Base-by-base conservation (phyloP, 1,140 invertebrate species). In the Neocloeon triangulifer region DNA sequence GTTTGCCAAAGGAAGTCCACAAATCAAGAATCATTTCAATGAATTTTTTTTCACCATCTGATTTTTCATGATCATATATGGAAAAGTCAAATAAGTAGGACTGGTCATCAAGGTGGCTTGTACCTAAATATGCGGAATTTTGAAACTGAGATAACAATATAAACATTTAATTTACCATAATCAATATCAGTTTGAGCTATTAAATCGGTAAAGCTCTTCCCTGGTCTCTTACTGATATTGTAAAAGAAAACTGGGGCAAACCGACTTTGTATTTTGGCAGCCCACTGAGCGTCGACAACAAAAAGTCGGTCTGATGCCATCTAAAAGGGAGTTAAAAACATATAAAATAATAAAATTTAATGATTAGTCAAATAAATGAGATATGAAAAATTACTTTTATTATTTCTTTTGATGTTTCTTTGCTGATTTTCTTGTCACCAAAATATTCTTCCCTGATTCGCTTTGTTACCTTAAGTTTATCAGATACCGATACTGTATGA, bases 301-400 rank as follows among this genome's bases (percentile, higher is more conserved):
- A 70, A 73, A 1, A 62, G 46, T 15, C 69, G 48, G 43, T 74
- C 69, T 2, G 64, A 51, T 0, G 67, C 44, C 41, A 69, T 48
- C n/a, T n/a, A n/a, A n/a, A n/a, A n/a, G n/a, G n/a, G n/a, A n/a
- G n/a, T n/a, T n/a, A n/a, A n/a, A n/a, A n/a, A n/a, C n/a, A n/a
- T n/a, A n/a, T n/a, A n/a, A n/a, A n/a, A n/a, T n/a, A n/a, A n/a
- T n/a, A n/a, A n/a, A n/a, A n/a, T n/a, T n/a, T n/a, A n/a, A n/a
- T n/a, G n/a, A n/a, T n/a, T n/a, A n/a, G n/a, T n/a, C n/a, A n/a
- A n/a, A n/a, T n/a, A n/a, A n/a, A n/a, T n/a, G n/a, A n/a, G n/a
- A n/a, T n/a, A n/a, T n/a, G 3, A 12, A 16, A n/a, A 10, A 32
- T 33, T 36, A 40, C 40, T 22, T 40, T 14, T 5, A 35, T 32